A percentile compares a stretch with the other conserved stretches of the same genome.
phyloP scores from a whole-genome alignment of 2,113 vertebrate species.

The Parus major region DNA sequence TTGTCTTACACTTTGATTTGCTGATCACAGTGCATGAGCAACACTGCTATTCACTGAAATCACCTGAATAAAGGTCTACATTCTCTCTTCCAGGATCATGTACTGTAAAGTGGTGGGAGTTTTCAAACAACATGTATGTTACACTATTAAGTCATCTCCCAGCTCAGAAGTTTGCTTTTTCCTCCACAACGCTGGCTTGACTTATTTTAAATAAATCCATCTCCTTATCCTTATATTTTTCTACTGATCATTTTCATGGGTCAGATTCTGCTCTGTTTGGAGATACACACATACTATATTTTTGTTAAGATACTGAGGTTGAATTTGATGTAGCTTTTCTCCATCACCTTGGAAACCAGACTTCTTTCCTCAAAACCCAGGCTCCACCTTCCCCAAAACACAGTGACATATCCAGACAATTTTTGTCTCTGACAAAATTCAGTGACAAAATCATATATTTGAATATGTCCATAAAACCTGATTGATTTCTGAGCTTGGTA shows the following conservation, averaged over 20 bases:
- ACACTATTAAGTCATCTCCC: neutral
- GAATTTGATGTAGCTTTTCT: neutral
- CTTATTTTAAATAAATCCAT: neutral
- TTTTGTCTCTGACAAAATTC: neutral
- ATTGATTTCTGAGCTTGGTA: neutral
- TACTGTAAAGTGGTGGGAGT: neutral
- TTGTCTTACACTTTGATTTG: neutral
- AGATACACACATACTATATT: neutral
- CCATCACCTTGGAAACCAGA: neutral
- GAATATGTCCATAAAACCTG: neutral
- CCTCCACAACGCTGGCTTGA: neutral
- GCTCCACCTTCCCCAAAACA: neutral
- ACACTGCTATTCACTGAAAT: neutral
- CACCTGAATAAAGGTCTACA: neutral
- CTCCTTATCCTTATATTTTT: neutral
- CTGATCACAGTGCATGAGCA: neutral
- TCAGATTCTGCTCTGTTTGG: neutral
- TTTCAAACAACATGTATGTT: neutral
- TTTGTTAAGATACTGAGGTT: neutral
- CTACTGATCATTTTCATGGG: neutral
- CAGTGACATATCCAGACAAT: neutral
- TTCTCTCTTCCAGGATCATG: neutral
- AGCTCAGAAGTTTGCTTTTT: neutral
- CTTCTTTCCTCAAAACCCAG: neutral
- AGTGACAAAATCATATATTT: neutral